A percentile compares a stretch with the other conserved stretches of the same genome.
Conservation (phyloP, 2,797 vertebrate species). For the Petrocephalus schoutedeni region DNA sequence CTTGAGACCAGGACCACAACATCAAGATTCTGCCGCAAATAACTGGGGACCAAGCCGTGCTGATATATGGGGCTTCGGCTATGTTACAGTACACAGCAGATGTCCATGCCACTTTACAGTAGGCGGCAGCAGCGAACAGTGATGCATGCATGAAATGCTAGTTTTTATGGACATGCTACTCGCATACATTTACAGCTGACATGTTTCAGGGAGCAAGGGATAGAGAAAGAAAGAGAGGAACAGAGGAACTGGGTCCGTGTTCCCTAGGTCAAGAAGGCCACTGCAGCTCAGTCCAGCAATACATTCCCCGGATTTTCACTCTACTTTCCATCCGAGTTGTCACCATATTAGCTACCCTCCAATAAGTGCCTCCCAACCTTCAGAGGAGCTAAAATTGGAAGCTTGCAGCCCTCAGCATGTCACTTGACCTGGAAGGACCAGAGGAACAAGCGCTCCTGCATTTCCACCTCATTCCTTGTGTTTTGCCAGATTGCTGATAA, state of each 20-base stretch:
- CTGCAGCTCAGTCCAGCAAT: not conserved
- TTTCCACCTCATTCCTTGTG: not conserved
- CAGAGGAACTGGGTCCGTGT: not conserved
- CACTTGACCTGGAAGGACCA: not conserved
- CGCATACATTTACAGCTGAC: not conserved
- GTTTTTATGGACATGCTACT: not conserved
- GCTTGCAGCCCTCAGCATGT: not conserved
- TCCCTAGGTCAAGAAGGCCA: not conserved
- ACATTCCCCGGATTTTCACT: not conserved
- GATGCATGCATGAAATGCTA: not conserved
- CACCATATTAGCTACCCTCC: constrained; percentile 30
- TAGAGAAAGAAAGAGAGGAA: not conserved
- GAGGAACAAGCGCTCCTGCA: constrained; percentile 16
- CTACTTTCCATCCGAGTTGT: constrained; percentile 11
- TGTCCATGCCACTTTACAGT: not conserved
- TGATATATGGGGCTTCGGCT: not conserved
- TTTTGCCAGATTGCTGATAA: constrained; percentile 26
- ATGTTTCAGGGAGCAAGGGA: not conserved
- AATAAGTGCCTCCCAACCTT: constrained; percentile 19
- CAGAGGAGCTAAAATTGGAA: constrained; percentile 34
- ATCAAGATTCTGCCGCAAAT: not conserved
- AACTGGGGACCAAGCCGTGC: not conserved
- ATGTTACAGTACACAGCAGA: not conserved
- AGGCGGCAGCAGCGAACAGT: not conserved
- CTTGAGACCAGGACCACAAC: not conserved